Evolutionary conservation across 2,888 invertebrate genomes (phyloP).

Genomic region (Pterobdella sp.): DNA sequence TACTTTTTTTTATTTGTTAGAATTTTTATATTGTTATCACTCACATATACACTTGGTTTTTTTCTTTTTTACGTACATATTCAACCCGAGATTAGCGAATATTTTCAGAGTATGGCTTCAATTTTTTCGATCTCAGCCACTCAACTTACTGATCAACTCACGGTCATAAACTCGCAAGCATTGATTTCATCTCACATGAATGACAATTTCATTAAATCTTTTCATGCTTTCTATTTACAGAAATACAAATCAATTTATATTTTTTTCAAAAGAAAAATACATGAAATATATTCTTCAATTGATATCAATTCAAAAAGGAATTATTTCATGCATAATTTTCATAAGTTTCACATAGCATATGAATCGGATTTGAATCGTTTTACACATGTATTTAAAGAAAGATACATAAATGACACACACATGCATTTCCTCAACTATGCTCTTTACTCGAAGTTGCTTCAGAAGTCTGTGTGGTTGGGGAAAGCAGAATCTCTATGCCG

Average conservation of each 20-base stretch:
- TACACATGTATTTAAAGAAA: not conserved
- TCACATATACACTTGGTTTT: conserved; percentile 16
- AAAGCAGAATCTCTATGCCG: not conserved
- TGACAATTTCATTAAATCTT: not conserved
- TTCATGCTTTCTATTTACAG: not conserved
- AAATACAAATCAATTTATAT: not conserved
- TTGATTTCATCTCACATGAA: not conserved
- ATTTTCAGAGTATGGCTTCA: not conserved
- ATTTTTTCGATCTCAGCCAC: not conserved
- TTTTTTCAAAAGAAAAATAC: not conserved
- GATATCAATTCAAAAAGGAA: not conserved
- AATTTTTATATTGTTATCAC: conserved; percentile 20
- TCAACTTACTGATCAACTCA: not conserved
- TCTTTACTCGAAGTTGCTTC: not conserved
- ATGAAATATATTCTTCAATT: not conserved
- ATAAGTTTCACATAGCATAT: not conserved
- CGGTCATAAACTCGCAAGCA: not conserved
- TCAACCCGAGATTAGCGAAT: conserved; percentile 5
- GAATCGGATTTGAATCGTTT: not conserved
- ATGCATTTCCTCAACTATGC: not conserved
- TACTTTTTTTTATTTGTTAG: conserved; percentile 25
- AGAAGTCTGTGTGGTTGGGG: not conserved
- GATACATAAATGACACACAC: not conserved
- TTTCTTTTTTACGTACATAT: conserved; percentile 18
- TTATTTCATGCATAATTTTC: not conserved